Conservation (phyloP, 2,888 invertebrate species). For the Leptura quadrifasciata region DNA sequence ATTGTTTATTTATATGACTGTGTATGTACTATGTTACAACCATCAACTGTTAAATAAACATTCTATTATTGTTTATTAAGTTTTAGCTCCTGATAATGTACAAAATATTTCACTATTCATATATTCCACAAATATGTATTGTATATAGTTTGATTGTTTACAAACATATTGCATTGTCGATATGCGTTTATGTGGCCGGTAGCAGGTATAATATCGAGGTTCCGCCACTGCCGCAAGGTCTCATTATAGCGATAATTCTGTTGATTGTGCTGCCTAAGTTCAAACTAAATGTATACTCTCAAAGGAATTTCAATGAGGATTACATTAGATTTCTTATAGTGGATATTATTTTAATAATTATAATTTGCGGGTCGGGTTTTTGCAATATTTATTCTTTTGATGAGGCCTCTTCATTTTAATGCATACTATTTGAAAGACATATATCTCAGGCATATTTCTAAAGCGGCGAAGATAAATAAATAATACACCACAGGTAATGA, state of each 20-base stretch:
- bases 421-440: too few species aligned
- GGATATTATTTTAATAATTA: neutral
- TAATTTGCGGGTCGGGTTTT: neutral
- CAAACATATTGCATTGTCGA: neutral
- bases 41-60: too few species aligned
- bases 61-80: too few species aligned
- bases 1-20: too few species aligned
- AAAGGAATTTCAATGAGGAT: conserved; percentile 1
- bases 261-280: neutral
- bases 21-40: too few species aligned
- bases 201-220: neutral
- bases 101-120: too few species aligned
- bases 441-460: too few species aligned
- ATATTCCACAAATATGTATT: too few species aligned
- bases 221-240: neutral
- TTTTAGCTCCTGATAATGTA: too few species aligned
- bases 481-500: too few species aligned
- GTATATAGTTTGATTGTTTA: too few species aligned
- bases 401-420: neutral
- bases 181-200: neutral
- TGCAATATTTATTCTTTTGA: neutral
- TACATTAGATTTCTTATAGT: neutral
- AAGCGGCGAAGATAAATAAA: too few species aligned
- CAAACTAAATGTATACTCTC: neutral
- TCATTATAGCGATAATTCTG: neutral